Evolutionary conservation across 2,113 vertebrate species (phyloP).

Genomic region (Fregata magnificens): DNA sequence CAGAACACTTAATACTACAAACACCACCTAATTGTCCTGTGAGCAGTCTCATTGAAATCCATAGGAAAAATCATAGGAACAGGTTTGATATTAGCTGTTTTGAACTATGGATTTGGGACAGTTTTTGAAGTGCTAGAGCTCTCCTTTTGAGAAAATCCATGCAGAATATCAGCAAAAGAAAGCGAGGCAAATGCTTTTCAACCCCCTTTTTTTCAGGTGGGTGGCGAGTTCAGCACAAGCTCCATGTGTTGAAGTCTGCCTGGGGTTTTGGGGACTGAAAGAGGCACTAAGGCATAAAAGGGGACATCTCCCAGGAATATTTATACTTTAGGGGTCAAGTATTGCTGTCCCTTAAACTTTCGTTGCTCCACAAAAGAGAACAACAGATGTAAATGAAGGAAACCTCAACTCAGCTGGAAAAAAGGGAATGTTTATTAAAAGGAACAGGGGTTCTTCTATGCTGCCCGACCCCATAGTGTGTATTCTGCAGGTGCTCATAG

Average conservation of each 20-base stretch:
- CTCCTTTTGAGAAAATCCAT: background rate
- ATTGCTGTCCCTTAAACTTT: background rate
- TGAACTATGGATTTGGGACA: background rate
- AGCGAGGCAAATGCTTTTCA: background rate
- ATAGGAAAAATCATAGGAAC: background rate
- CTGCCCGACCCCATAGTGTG: rapidly evolving
- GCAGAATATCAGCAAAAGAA: background rate
- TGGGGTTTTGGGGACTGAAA: background rate
- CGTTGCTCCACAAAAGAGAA: background rate
- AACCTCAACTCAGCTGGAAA: background rate
- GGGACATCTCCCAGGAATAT: background rate
- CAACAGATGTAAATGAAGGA: background rate
- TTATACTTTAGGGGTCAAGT: background rate
- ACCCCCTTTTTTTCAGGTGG: background rate
- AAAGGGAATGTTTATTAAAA: background rate
- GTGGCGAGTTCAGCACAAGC: background rate
- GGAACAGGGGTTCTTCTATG: background rate
- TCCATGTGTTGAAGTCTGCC: background rate
- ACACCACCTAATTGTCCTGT: background rate
- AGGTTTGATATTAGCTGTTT: background rate
- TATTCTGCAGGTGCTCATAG: background rate
- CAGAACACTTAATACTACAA: background rate
- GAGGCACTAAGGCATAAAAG: background rate
- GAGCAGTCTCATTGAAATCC: background rate
- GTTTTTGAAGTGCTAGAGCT: background rate